Base-by-base conservation (phyloP, 2,888 invertebrate genomes). In the Pyrrhosoma nymphula region DNA sequence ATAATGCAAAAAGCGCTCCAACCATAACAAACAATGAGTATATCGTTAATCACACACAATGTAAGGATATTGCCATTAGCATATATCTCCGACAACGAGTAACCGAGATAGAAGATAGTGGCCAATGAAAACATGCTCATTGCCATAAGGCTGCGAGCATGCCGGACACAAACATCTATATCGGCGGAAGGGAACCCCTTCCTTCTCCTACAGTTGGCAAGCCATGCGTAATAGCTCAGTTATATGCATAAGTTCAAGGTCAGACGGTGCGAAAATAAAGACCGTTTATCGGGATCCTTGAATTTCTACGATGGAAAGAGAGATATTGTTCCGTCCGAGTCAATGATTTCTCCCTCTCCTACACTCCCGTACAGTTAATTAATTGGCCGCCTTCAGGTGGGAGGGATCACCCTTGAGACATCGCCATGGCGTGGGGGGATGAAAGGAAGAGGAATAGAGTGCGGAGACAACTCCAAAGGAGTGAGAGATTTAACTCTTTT, bases 191-290 rank as follows among this genome's bases (percentile, higher is more conserved):
- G 82, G 16, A 82, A 35, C 35, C 82, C 16, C 35, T 4, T n/a
- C 82, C 30, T 14, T 16, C 35, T 20, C 82, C 3, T n/a, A 82
- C 35, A n/a, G 69, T 26, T 69, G n/a, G 12, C n/a, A 69, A n/a
- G 69, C 26, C 69, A n/a, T 69, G 60, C 60, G 60, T 60, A 60
- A 60, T 26, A 26, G 69, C 8, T n/a, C n/a, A 23, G 82, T 35
- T 14, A 35, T 82, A 82, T 82, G 26, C 82, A 82, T 82, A 82
- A 35, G 82, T 82, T 82, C 82, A 82, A 82, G 82, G 82, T 82
- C 82, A 35, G 82, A 14, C 35, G 35, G 14, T 18, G 82, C 82
- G 18, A 82, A 82, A 82, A 26, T 18, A 82, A 16, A 60, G 35
- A 35, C 82, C 82, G 82, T 82, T 82, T 82, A 82, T 82, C 30